A percentile compares a stretch with the other conserved stretches of the same genome.
phyloP scores from a whole-genome alignment of 92 coral and sea anemone species.

The Palythoa caribaeorum region DNA sequence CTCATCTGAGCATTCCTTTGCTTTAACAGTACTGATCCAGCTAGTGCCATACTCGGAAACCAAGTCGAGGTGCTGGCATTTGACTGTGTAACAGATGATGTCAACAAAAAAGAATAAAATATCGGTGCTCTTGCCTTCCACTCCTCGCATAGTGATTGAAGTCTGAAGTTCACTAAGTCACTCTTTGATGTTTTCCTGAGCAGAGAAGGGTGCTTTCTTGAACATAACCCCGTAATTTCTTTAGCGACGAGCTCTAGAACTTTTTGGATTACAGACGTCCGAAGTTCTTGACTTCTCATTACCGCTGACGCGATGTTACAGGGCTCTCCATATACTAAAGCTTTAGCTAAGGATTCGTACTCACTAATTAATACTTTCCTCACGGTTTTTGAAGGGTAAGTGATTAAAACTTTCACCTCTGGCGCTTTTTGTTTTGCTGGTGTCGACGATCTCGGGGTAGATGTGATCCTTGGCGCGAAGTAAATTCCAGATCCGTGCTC shows the following conservation, averaged over 20 bases:
- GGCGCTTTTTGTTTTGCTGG: slow-evolving; percentile 34
- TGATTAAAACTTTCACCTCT: slow-evolving; percentile 37
- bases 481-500: slow-evolving; percentile 34
- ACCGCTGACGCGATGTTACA: slow-evolving; percentile 33
- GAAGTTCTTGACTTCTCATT: slow-evolving; percentile 54
- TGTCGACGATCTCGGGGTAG: slow-evolving; percentile 17
- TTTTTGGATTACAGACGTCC: slow-evolving; percentile 52
- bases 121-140: slow-evolving; percentile 44
- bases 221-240: slow-evolving; percentile 43
- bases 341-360: slow-evolving; percentile 46
- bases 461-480: slow-evolving; percentile 41
- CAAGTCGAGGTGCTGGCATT: no score
- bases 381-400: slow-evolving; percentile 46
- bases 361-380: slow-evolving; percentile 42
- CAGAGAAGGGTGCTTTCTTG: slow-evolving; percentile 46
- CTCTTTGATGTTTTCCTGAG: slow-evolving; percentile 35
- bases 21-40: no score
- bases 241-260: slow-evolving; percentile 6
- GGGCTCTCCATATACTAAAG: slow-evolving; percentile 44
- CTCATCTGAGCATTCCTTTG: no score
- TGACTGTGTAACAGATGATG: no score
- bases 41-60: no score
- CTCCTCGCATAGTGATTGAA: slow-evolving; percentile 33
- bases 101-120: slow-evolving; percentile 19
- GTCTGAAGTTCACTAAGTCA: slow-evolving; percentile 24